Conservation (phyloP, 2,113 vertebrate species). For the Phalacrocorax brasilianus region DNA sequence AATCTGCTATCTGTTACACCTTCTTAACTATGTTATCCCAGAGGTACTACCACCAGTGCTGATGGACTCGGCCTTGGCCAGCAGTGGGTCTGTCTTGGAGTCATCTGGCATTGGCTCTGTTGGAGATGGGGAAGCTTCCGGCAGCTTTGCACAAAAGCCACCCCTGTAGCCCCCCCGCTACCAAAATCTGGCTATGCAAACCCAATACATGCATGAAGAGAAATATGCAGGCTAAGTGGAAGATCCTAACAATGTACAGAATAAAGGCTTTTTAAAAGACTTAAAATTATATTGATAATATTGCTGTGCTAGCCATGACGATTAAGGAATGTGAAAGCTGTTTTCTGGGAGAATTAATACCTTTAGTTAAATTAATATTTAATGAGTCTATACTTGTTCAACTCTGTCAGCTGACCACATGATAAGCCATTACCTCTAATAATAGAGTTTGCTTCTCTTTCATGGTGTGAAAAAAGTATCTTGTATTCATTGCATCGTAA, state of each 20-base stretch:
- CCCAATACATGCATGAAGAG: neutral
- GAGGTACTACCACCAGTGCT: neutral
- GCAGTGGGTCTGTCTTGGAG: accelerated
- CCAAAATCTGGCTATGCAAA: neutral
- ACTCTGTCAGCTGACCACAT: neutral
- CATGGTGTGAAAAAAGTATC: neutral
- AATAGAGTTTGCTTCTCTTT: neutral
- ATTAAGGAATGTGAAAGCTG: neutral
- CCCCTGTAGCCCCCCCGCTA: neutral
- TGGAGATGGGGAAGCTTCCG: neutral
- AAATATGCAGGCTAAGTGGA: neutral
- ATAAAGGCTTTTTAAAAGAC: neutral
- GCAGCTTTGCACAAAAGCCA: neutral
- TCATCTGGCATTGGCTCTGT: neutral
- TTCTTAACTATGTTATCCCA: neutral
- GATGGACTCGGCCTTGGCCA: neutral
- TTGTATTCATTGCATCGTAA: neutral
- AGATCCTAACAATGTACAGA: neutral
- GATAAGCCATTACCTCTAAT: neutral
- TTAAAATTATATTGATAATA: neutral
- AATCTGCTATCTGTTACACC: neutral
- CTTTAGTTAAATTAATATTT: neutral
- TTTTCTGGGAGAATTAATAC: neutral
- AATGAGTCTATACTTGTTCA: neutral
- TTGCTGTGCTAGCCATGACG: neutral